Base-by-base conservation (phyloP, 2,888 invertebrate genomes). In the Melikaiella ostensackeni region DNA sequence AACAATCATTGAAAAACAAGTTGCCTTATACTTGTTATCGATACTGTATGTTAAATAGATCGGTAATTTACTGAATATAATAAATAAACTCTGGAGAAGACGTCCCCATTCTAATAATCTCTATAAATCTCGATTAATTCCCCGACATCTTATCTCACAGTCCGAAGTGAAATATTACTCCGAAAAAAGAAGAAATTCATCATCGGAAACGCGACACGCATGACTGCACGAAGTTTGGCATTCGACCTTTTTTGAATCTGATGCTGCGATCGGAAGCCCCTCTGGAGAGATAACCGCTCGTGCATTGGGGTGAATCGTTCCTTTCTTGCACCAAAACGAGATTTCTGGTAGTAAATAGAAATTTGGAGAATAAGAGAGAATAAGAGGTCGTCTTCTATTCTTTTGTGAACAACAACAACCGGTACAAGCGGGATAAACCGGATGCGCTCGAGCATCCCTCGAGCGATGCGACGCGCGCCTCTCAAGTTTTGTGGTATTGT, bases 121-220 rank as follows among this genome's bases (percentile, higher is more conserved):
- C n/a, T n/a, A n/a, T n/a, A n/a, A n/a, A n/a, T n/a, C n/a, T n/a
- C n/a, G n/a, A n/a, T n/a, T n/a, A n/a, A n/a, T n/a, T n/a, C n/a
- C n/a, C n/a, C n/a, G n/a, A n/a, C n/a, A n/a, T n/a, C n/a, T n/a
- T n/a, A n/a, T n/a, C n/a, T n/a, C n/a, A n/a, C n/a, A n/a, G n/a
- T n/a, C n/a, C n/a, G n/a, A n/a, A n/a, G n/a, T n/a, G n/a, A n/a
- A n/a, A n/a, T 46, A 70, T 30, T 70, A 50, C 27, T 46, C n/a
- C 9, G 74, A 38, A 38, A 27, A 77, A 74, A 74, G 27, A 57
- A 74, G 55, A 73, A 38, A 74, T 63, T 63, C 46, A 61, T 77
- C 38, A 73, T 74, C 16, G 24, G 63, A 77, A 77, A 77, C 64
- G 63, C 74, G 50, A n/a, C 50, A 70, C 30, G 66, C 66, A 70